Evolutionary conservation across 2,113 vertebrate species (phyloP).

Genomic region (Xenus cinereus): DNA sequence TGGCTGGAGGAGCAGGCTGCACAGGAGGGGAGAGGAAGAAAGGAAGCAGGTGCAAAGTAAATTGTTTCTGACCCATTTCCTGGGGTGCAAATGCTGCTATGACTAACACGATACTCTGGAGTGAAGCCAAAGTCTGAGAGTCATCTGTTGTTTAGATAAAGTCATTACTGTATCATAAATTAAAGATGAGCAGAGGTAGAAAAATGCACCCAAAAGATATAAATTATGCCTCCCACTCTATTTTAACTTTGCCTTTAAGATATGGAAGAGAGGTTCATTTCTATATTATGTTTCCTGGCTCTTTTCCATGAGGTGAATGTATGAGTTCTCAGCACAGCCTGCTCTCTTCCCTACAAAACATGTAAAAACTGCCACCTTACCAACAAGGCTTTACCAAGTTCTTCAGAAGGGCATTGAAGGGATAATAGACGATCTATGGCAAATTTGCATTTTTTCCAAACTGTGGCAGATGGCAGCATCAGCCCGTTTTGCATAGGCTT

Average conservation of each 20-base stretch:
- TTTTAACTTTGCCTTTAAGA: not conserved
- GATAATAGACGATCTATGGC: not conserved
- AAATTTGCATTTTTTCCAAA: constrained; percentile 50
- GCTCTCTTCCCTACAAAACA: not conserved
- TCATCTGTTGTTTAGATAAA: not conserved
- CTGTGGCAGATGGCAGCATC: constrained; percentile 36
- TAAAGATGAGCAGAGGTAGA: not conserved
- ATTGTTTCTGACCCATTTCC: not conserved
- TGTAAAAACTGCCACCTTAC: not conserved
- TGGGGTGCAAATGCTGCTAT: not conserved
- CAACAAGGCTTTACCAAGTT: not conserved
- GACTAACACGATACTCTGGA: not conserved
- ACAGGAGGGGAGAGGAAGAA: not conserved
- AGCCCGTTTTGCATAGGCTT: constrained; percentile 14
- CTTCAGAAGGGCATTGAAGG: not conserved
- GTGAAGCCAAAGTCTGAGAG: not conserved
- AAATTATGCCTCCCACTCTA: not conserved
- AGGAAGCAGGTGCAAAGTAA: not conserved
- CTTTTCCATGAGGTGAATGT: not conserved
- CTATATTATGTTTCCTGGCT: not conserved
- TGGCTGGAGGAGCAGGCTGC: not conserved
- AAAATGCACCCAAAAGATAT: not conserved
- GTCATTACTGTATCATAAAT: not conserved
- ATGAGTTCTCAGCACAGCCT: not conserved
- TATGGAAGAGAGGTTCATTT: not conserved